phyloP scores from a whole-genome alignment of 2,888 invertebrate genomes.

The Formica aserva region DNA sequence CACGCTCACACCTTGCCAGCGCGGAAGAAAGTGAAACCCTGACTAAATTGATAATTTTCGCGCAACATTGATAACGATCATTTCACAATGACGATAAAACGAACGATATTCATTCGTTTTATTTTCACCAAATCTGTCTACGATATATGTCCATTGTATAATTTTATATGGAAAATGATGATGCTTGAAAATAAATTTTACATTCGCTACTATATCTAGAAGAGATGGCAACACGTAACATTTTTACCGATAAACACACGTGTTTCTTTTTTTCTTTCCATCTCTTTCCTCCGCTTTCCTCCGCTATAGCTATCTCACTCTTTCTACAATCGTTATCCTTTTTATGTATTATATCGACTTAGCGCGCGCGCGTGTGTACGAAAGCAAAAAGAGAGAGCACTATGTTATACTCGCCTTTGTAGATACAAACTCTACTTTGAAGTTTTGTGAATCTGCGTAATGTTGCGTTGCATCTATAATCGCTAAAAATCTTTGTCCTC shows the following conservation, averaged over 20 bases:
- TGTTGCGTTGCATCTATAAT: slow-evolving; percentile 2
- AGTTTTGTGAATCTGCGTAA: slow-evolving; percentile 13
- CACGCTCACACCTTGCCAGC: slow-evolving; percentile 5
- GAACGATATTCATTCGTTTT: slow-evolving; percentile 6
- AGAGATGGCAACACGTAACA: slow-evolving; percentile 5
- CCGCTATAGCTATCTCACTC: too few species aligned
- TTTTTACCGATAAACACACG: slow-evolving; percentile 28
- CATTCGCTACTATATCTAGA: background rate
- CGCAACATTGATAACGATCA: slow-evolving; percentile 32
- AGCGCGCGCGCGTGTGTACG: background rate
- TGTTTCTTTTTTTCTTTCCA: background rate
- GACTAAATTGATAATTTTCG: slow-evolving; percentile 42
- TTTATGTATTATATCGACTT: background rate
- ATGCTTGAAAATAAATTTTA: background rate
- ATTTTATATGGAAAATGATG: background rate
- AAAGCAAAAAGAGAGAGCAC: slow-evolving; percentile 21
- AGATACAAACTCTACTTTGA: slow-evolving; percentile 32
- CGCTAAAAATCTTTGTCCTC: slow-evolving; percentile 36
- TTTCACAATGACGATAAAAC: background rate
- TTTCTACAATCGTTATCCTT: slow-evolving; percentile 1
- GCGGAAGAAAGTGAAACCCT: slow-evolving; percentile 55
- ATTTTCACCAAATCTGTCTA: slow-evolving; percentile 44
- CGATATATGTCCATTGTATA: background rate
- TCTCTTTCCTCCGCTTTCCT: background rate
- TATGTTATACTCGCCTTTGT: slow-evolving; percentile 28